A percentile compares a stretch with the other conserved stretches of the same genome.
phyloP scores from a whole-genome alignment of 1,140 invertebrate genomes.

The Aradophagus sp. region DNA sequence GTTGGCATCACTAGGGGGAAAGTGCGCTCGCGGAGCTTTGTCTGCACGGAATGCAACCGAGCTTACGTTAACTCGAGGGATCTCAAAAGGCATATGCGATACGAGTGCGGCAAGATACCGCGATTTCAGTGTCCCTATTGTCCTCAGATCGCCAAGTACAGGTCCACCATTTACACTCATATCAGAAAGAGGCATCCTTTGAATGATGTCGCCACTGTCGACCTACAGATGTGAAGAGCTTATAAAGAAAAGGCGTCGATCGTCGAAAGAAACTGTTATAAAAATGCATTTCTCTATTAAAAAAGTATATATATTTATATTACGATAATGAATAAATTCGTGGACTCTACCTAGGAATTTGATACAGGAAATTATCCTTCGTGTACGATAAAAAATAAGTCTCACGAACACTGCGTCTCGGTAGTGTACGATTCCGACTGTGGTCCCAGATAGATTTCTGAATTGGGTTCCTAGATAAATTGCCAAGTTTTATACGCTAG shows the following conservation, averaged over 20 bases:
- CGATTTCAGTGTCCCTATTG: slow-evolving; percentile 69
- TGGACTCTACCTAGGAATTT: too few species aligned
- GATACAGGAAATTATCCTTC: background rate
- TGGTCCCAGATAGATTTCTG: too few species aligned
- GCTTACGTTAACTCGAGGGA: slow-evolving; percentile 63
- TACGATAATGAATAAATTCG: too few species aligned
- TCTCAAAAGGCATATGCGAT: slow-evolving; percentile 65
- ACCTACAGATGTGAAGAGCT: slow-evolving; percentile 43
- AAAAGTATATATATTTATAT: background rate
- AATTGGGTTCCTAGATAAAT: too few species aligned
- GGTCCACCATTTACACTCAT: slow-evolving; percentile 61
- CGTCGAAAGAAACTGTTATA: too few species aligned
- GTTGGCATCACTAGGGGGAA: slow-evolving; percentile 57
- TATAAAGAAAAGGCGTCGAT: background rate
- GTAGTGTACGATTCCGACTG: too few species aligned
- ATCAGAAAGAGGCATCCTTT: slow-evolving; percentile 67
- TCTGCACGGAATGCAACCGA: slow-evolving; percentile 56
- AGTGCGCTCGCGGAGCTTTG: slow-evolving; percentile 65
- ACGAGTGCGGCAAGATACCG: slow-evolving; percentile 65
- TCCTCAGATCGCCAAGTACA: slow-evolving; percentile 59
- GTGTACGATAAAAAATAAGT: background rate
- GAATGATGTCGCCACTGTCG: slow-evolving; percentile 42
- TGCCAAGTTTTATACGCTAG: too few species aligned
- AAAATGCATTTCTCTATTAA: background rate
- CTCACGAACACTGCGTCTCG: too few species aligned